phyloP scores from a whole-genome alignment of 2,797 vertebrate species.

The Molossus alvarezi region DNA sequence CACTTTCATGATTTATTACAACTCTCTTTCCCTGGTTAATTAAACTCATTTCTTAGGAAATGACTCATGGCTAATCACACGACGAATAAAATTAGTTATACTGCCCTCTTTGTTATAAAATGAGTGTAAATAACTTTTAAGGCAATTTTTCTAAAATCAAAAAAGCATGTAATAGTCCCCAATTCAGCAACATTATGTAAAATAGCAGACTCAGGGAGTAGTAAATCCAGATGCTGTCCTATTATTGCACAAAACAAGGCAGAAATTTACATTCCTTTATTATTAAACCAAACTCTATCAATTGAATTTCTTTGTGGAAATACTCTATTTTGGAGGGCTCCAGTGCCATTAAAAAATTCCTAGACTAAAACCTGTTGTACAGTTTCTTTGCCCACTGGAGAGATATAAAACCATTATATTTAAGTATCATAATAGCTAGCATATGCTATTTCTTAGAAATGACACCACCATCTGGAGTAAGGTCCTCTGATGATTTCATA shows the following conservation, averaged over 20 bases:
- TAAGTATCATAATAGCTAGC: slow-evolving; percentile 93
- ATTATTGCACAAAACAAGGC: slow-evolving; percentile 83
- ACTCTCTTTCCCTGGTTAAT: slow-evolving; percentile 91
- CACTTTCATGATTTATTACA: slow-evolving; percentile 91
- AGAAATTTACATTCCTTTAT: slow-evolving; percentile 86
- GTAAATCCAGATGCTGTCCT: slow-evolving; percentile 88
- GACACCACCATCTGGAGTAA: slow-evolving; percentile 93
- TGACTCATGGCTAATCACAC: slow-evolving; percentile 91
- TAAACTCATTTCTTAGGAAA: slow-evolving; percentile 92
- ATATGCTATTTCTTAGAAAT: slow-evolving; percentile 93
- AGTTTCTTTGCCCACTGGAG: slow-evolving; percentile 90
- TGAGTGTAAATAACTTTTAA: slow-evolving; percentile 91
- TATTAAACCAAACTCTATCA: slow-evolving; percentile 87
- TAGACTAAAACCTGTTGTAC: slow-evolving; percentile 90
- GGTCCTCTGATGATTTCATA: slow-evolving; percentile 91
- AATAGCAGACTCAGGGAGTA: slow-evolving; percentile 75
- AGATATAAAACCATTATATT: slow-evolving; percentile 93
- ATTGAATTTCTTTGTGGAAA: slow-evolving; percentile 89
- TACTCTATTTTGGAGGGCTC: slow-evolving; percentile 88
- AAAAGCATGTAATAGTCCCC: slow-evolving; percentile 76
- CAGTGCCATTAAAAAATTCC: slow-evolving; percentile 85
- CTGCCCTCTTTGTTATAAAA: slow-evolving; percentile 89
- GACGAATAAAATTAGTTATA: slow-evolving; percentile 91
- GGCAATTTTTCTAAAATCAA: slow-evolving; percentile 84
- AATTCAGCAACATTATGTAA: slow-evolving; percentile 86